A percentile compares a stretch with the other conserved stretches of the same genome.
phyloP scores from a whole-genome alignment of 2,797 vertebrate genomes.

The Danio aesculapii region DNA sequence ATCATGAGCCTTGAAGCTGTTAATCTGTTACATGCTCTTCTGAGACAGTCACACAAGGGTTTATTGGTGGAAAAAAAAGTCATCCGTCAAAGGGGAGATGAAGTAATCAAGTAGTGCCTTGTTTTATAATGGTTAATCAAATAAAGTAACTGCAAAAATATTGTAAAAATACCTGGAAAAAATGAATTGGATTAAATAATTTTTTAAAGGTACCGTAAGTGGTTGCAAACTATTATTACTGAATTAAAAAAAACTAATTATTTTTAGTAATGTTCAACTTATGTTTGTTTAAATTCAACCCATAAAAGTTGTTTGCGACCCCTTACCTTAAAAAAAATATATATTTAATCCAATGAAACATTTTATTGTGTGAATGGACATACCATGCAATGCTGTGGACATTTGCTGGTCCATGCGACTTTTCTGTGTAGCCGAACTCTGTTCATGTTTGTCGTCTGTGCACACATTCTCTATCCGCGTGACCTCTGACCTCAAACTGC shows the following conservation, averaged over 20 bases:
- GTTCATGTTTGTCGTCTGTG: constrained; percentile 61
- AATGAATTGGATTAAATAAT: too few species aligned
- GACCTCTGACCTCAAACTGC: constrained; percentile 27
- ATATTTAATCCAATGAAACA: too few species aligned
- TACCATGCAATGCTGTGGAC: constrained; percentile 90
- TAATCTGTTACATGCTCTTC: constrained; percentile 40
- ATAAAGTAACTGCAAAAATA: neutral
- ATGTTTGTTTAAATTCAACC: neutral
- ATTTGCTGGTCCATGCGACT: constrained; percentile 91
- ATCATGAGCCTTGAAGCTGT: constrained; percentile 27
- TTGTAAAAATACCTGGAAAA: too few species aligned
- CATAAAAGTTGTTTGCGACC: neutral
- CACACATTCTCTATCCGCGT: constrained; percentile 60
- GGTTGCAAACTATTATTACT: too few species aligned
- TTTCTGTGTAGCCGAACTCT: constrained; percentile 77
- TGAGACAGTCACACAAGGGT: constrained; percentile 32
- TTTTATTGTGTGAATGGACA: constrained; percentile 27
- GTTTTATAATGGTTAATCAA: neutral
- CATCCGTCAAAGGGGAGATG: neutral
- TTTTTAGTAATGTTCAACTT: neutral
- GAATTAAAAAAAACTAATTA: too few species aligned
- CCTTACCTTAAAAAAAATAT: too few species aligned
- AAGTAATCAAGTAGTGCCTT: constrained; percentile 11
- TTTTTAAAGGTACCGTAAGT: too few species aligned
- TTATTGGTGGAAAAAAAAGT: neutral